Percentiles rank a stretch among this genome's conserved stretches.
Conservation (phyloP, 2,797 vertebrate genomes). For the Pangasius sanitwongsei region DNA sequence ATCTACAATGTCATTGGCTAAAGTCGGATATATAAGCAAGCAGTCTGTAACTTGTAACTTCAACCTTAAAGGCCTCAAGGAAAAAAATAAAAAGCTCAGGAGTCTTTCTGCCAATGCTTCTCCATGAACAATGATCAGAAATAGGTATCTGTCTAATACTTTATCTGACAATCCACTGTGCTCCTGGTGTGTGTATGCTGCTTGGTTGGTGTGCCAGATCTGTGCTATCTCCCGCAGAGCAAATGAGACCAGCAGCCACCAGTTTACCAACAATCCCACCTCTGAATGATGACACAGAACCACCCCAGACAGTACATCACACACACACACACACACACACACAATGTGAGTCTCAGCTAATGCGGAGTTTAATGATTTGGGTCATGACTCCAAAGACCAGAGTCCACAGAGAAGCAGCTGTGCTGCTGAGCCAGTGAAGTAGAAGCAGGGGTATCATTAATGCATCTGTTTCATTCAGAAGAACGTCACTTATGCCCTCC, state of each 20-base stretch:
- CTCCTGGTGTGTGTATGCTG: background rate
- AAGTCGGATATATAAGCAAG: background rate
- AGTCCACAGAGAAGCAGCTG: background rate
- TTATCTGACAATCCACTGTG: too few relatives aligned
- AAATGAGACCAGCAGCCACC: background rate
- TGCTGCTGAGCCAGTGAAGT: background rate
- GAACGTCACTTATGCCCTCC: background rate
- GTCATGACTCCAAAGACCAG: background rate
- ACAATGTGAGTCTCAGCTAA: background rate
- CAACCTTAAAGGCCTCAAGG: background rate
- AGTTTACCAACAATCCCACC: background rate
- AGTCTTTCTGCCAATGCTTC: background rate
- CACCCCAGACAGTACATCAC: background rate
- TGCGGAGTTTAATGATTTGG: background rate
- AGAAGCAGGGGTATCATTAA: background rate
- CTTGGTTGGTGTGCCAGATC: background rate
- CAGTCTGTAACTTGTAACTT: background rate
- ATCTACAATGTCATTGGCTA: background rate
- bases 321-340: background rate
- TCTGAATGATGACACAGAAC: slow-evolving; percentile 13
- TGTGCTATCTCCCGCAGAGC: background rate
- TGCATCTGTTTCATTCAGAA: background rate
- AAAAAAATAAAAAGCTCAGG: background rate
- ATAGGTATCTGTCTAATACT: background rate
- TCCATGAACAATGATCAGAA: background rate